Evolutionary conservation across 1,140 invertebrate genomes (phyloP).

Genomic region (Medauroidea extradentata): DNA sequence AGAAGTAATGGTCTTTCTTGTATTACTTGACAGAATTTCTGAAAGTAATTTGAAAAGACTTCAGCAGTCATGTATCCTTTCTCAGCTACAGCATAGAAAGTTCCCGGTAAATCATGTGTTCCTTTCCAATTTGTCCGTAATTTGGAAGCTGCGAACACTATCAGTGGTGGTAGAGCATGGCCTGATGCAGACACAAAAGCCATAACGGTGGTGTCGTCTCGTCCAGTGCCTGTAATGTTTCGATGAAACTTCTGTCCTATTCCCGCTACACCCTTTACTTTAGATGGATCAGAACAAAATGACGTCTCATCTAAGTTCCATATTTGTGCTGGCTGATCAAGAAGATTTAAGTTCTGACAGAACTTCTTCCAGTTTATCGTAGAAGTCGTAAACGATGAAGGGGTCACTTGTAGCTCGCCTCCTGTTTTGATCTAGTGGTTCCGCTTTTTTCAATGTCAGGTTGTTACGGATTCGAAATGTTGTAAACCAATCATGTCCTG

Average conservation of each 20-base stretch:
- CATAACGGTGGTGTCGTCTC: slow-evolving; percentile 13
- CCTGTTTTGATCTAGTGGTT: slow-evolving; percentile 9
- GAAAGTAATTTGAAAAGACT: slow-evolving; percentile 8
- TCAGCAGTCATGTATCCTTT: slow-evolving; percentile 15
- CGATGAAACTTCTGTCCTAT: slow-evolving; percentile 13
- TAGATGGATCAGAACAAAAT: slow-evolving; percentile 9
- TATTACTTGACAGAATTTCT: slow-evolving; percentile 6
- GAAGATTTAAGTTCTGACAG: slow-evolving; percentile 13
- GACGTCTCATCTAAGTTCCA: slow-evolving; percentile 21
- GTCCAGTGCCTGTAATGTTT: slow-evolving; percentile 6
- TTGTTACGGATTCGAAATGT: neutral
- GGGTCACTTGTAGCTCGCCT: slow-evolving; percentile 13
- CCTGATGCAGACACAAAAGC: slow-evolving; percentile 13
- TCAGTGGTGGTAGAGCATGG: neutral
- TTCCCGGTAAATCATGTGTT: slow-evolving; percentile 12
- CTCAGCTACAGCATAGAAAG: slow-evolving; percentile 12
- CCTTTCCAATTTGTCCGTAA: neutral
- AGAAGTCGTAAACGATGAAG: slow-evolving; percentile 23
- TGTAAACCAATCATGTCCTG: slow-evolving; percentile 2
- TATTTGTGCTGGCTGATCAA: slow-evolving; percentile 17
- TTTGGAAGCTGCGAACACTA: too few species aligned
- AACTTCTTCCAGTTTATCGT: slow-evolving; percentile 3
- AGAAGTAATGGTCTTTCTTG: slow-evolving; percentile 11
- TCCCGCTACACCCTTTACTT: slow-evolving; percentile 9
- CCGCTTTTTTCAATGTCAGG: neutral